Percentiles rank a stretch among this genome's conserved stretches.
Evolutionary conservation across 2,888 invertebrate genomes (phyloP).

Genomic region (Mimas tiliae): DNA sequence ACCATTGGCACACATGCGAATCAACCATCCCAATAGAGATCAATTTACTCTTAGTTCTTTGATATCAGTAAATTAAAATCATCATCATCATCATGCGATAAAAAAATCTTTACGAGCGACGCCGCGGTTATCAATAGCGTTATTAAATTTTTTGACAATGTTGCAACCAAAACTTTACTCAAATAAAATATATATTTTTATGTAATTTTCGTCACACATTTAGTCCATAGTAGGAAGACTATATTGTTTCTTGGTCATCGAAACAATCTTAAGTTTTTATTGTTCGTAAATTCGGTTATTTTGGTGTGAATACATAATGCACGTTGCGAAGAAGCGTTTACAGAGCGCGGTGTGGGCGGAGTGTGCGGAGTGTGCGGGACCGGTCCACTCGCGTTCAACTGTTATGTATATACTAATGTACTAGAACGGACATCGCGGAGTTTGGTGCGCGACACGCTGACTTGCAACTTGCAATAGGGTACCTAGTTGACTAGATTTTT

Average conservation of each 20-base stretch:
- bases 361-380: conserved; percentile 2
- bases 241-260: not conserved
- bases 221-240: not conserved
- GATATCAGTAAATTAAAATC: too few species aligned
- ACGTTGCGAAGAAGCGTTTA: too few species aligned
- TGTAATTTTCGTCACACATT: not conserved
- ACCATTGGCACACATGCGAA: too few species aligned
- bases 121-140: not conserved
- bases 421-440: too few species aligned
- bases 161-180: not conserved
- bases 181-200: not conserved
- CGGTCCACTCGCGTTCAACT: not conserved
- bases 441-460: too few species aligned
- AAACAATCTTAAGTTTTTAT: conserved; percentile 3
- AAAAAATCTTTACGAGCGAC: not conserved
- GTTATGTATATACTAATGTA: too few species aligned
- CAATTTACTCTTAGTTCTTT: too few species aligned
- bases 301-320: conserved; percentile 10
- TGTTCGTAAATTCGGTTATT: conserved; percentile 3
- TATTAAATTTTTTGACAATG: not conserved
- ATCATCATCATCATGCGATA: too few species aligned
- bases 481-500: too few species aligned
- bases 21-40: too few species aligned
- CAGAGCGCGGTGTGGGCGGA: conserved; percentile 1
- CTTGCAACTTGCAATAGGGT: too few species aligned